Conservation (phyloP, 2,797 vertebrate species). For the Neostethus bicornis region DNA sequence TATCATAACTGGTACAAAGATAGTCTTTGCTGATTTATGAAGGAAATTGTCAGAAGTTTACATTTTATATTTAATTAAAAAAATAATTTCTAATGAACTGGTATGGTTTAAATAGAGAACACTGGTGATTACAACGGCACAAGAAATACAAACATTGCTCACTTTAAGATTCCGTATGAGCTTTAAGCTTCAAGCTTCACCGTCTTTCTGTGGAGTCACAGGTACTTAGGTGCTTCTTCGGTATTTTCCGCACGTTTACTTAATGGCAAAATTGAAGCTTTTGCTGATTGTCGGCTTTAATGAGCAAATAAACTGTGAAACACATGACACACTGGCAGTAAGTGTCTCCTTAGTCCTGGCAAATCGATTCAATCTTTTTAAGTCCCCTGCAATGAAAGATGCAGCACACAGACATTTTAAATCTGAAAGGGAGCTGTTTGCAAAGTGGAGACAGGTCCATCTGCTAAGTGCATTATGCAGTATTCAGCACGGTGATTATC, state of each 20-base stretch:
- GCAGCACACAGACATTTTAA: constrained; percentile 35
- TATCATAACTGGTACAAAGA: too few species aligned
- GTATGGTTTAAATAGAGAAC: background rate
- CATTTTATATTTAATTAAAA: background rate
- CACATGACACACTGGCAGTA: constrained; percentile 10
- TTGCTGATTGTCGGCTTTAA: background rate
- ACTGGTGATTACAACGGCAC: background rate
- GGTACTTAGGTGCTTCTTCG: background rate
- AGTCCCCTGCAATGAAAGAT: constrained; percentile 21
- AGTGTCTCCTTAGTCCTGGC: constrained; percentile 5
- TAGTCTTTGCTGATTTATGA: too few species aligned
- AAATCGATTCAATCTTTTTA: constrained; percentile 34
- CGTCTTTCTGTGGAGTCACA: background rate
- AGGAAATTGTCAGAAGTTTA: too few species aligned
- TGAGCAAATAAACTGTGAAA: constrained; percentile 21
- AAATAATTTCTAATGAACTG: too few species aligned
- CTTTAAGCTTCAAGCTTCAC: background rate
- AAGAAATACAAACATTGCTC: background rate
- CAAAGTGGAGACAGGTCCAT: constrained; percentile 34
- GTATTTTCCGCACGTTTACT: constrained; percentile 2
- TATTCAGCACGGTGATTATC: constrained; percentile 30
- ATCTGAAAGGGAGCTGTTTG: constrained; percentile 41
- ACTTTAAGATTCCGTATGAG: background rate
- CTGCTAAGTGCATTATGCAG: constrained; percentile 33
- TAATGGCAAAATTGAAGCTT: background rate